These are phyloP conservation scores for Helicorthomorpha holstii DNA, from an alignment of 1,140 invertebrate genomes.

Conservation along the genomic window DNA sequence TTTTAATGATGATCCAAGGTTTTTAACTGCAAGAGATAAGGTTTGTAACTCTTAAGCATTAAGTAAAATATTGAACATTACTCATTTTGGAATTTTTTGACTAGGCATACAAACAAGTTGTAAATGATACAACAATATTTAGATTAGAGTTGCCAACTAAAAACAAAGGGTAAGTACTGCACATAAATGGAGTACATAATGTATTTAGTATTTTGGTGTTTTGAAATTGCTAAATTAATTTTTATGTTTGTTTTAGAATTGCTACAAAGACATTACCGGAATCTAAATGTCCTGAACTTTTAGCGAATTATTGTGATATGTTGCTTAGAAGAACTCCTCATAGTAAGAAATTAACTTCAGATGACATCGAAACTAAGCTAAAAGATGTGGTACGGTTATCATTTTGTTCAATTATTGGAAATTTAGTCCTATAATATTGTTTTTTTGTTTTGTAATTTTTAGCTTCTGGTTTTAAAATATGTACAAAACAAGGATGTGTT, in stretches of 20 bases:
- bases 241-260: slow-evolving; percentile 15
- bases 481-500: slow-evolving; percentile 99
- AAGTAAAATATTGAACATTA: not conserved
- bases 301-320: slow-evolving; percentile 99
- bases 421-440: not conserved
- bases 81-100: not conserved
- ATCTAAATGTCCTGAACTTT: slow-evolving; percentile 93
- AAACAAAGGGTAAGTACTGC: slow-evolving; percentile 37
- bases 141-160: slow-evolving; percentile 53
- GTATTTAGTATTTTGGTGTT: not conserved
- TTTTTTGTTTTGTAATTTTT: slow-evolving; percentile 16
- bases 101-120: slow-evolving; percentile 86
- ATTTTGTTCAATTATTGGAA: not conserved
- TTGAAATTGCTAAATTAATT: not conserved
- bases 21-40: slow-evolving; percentile 93
- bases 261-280: slow-evolving; percentile 48
- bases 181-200: no score
- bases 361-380: slow-evolving; percentile 89
- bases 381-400: slow-evolving; percentile 53
- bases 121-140: slow-evolving; percentile 97
- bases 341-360: slow-evolving; percentile 89
- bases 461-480: slow-evolving; percentile 92
- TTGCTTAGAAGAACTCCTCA: slow-evolving; percentile 87
- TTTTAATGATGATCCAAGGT: slow-evolving; percentile 91
- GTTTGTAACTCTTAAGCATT: slow-evolving; percentile 14